phyloP scores from a whole-genome alignment of 2,888 invertebrate genomes.

The Drosophila villosipedis region DNA sequence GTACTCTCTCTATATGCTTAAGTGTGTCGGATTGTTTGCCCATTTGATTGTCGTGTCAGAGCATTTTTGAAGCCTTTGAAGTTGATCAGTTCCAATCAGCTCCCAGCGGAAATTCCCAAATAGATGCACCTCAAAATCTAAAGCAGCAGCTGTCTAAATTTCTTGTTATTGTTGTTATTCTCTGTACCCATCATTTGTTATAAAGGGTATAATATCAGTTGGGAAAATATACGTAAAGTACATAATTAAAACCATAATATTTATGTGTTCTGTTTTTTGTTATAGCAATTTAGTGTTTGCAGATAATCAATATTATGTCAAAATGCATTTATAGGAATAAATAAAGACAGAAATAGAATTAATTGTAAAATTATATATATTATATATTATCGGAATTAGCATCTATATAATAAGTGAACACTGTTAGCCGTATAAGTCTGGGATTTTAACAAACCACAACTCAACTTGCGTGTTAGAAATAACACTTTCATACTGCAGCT shows the following conservation, averaged over 20 bases:
- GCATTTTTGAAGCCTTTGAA: constrained; percentile 65
- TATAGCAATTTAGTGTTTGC: background rate
- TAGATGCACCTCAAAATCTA: constrained; percentile 53
- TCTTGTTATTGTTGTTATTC: background rate
- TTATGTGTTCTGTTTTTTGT: background rate
- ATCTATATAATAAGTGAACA: background rate
- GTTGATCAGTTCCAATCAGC: constrained; percentile 62
- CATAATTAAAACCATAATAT: background rate
- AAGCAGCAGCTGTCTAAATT: constrained; percentile 2
- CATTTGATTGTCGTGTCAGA: constrained; percentile 71
- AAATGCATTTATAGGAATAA: background rate
- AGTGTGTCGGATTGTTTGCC: constrained; percentile 64
- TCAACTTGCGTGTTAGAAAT: background rate
- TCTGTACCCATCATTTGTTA: background rate
- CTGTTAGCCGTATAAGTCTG: background rate
- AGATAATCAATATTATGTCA: background rate
- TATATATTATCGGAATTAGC: background rate
- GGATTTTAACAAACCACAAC: background rate
- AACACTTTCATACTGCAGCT: background rate
- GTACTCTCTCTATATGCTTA: constrained; percentile 42
- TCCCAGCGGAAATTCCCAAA: constrained; percentile 56
- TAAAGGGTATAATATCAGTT: background rate
- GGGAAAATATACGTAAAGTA: background rate
- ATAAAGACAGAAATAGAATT: background rate
- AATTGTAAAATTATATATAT: background rate